Percentiles rank a stretch among this genome's conserved stretches.
phyloP scores from a whole-genome alignment of 1,140 invertebrate genomes.

The Nixonia krombeini region DNA sequence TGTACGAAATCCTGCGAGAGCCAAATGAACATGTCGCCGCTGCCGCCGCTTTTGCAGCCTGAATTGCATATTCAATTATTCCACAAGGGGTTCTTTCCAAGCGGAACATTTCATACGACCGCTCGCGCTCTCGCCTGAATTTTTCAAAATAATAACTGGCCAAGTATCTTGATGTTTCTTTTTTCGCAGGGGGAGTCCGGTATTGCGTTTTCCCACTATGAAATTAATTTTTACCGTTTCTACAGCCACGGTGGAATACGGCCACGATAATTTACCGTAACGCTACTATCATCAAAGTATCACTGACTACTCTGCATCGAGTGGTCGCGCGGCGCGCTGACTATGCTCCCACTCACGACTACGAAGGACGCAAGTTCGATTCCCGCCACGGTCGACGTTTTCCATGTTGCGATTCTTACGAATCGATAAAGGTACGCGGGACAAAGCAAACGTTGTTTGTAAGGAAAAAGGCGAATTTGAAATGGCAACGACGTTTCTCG shows the following conservation, averaged over 20 bases:
- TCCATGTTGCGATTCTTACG: no score
- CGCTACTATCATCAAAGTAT: no score
- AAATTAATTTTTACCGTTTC: neutral
- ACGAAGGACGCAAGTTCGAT: no score
- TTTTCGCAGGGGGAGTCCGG: neutral
- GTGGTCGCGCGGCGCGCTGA: no score
- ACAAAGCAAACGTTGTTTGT: conserved; percentile 37
- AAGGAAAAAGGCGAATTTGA: conserved; percentile 36
- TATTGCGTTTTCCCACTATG: neutral
- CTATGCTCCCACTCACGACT: no score
- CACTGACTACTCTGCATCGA: no score
- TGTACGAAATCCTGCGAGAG: conserved; percentile 26
- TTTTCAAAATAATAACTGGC: conserved; percentile 29
- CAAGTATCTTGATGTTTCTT: conserved; percentile 15
- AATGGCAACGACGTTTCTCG: conserved; percentile 31
- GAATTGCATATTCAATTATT: conserved; percentile 44
- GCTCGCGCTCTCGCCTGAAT: conserved; percentile 8
- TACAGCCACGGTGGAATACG: neutral
- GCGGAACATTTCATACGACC: conserved; percentile 22
- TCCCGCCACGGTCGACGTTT: no score
- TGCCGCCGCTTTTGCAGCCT: no score
- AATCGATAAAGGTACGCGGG: conserved; percentile 30
- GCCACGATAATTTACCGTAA: neutral
- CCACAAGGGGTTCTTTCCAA: conserved; percentile 21
- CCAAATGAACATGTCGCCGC: conserved; percentile 38